Evolutionary conservation across 1,140 invertebrate genomes (phyloP).

Genomic region (Hyposmocoma kahamanoa): DNA sequence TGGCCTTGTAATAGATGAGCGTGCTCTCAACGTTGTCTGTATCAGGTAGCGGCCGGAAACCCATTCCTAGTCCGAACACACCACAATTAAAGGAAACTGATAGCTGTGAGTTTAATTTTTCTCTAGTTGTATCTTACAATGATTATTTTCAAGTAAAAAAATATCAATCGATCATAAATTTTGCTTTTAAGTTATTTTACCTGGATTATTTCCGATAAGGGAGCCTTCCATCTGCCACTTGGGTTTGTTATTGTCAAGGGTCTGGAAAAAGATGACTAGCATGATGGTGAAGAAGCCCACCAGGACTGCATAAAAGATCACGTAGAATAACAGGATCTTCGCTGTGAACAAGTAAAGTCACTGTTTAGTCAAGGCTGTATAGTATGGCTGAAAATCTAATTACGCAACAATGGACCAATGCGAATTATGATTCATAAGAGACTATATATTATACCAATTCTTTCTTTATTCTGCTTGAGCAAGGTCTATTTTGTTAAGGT

Average conservation of each 20-base stretch:
- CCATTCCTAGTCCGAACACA: conserved; percentile 79
- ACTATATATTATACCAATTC: too few species aligned
- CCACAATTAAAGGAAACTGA: too few species aligned
- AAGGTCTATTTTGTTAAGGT: too few species aligned
- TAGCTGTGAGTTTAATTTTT: too few species aligned
- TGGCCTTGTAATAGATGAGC: conserved; percentile 92
- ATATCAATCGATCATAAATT: too few species aligned
- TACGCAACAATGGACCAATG: too few species aligned
- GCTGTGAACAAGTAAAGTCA: conserved; percentile 80
- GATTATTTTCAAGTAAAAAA: not conserved
- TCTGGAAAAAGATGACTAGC: conserved; percentile 95
- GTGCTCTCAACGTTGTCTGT: conserved; percentile 93
- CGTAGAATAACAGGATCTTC: conserved; percentile 95
- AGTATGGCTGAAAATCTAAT: too few species aligned
- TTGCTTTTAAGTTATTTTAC: conserved; percentile 69
- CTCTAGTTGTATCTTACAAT: not conserved
- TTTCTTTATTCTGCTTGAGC: too few species aligned
- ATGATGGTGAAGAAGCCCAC: conserved; percentile 93
- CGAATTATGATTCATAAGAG: too few species aligned
- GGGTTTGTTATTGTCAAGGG: conserved; percentile 87
- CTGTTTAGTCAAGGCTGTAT: too few species aligned
- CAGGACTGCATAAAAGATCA: conserved; percentile 92
- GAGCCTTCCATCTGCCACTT: conserved; percentile 90
- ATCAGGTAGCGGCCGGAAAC: conserved; percentile 94
- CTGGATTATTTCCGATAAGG: conserved; percentile 93